A percentile compares a stretch with the other conserved stretches of the same genome.
phyloP scores from a whole-genome alignment of 2,113 vertebrate genomes.

The Chlorodrepanis virens region DNA sequence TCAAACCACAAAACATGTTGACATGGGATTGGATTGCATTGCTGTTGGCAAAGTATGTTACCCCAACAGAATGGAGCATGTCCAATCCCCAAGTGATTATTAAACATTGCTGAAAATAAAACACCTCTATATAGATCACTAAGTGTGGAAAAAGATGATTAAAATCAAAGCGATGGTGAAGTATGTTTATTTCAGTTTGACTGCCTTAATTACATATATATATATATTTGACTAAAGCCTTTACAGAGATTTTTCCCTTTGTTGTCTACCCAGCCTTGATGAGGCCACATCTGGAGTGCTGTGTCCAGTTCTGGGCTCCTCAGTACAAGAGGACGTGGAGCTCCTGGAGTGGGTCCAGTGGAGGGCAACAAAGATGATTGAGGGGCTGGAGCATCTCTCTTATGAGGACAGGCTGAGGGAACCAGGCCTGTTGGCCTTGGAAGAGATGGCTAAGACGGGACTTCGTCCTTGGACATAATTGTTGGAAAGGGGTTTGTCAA shows the following conservation, averaged over 20 bases:
- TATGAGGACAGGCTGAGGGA: background rate
- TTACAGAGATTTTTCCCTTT: background rate
- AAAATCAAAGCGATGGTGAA: background rate
- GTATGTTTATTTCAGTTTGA: background rate
- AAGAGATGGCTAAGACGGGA: background rate
- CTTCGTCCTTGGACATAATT: background rate
- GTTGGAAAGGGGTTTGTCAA: rapidly evolving
- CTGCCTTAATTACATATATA: background rate
- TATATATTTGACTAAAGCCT: background rate
- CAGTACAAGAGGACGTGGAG: background rate
- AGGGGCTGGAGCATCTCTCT: background rate
- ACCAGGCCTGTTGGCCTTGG: background rate
- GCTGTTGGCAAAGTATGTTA: background rate
- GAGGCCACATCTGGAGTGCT: background rate
- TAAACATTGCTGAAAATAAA: background rate
- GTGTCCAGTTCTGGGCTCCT: background rate
- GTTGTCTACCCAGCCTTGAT: background rate
- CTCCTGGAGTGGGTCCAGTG: no score
- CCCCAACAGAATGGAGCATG: background rate
- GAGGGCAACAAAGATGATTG: no score
- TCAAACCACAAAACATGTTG: background rate
- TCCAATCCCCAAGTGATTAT: background rate
- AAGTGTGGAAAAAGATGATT: background rate
- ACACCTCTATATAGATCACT: background rate
- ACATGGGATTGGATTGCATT: background rate